phyloP scores from a whole-genome alignment of 2,797 vertebrate species.

The Microchirus variegatus region DNA sequence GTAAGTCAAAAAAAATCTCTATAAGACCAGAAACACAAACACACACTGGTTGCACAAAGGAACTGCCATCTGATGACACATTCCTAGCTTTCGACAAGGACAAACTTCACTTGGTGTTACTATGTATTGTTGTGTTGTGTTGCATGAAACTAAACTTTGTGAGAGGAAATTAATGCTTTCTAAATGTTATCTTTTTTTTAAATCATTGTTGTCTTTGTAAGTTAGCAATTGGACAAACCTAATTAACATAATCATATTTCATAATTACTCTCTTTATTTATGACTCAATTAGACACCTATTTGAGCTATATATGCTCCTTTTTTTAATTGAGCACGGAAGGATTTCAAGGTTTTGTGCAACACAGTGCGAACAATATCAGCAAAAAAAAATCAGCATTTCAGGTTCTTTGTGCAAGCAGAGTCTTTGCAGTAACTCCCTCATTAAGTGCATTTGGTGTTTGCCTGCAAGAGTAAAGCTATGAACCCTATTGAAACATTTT shows the following conservation, averaged over 20 bases:
- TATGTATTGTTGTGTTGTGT: conserved; percentile 69
- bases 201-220: background rate
- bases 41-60: conserved; percentile 80
- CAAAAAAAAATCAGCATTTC: conserved; percentile 40
- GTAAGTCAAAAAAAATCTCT: conserved; percentile 75
- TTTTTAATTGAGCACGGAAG: conserved; percentile 19
- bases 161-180: conserved; percentile 13
- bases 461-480: conserved; percentile 87
- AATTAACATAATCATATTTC: conserved; percentile 2
- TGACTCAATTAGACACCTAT: conserved; percentile 9
- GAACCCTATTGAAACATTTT: conserved; percentile 89
- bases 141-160: conserved; percentile 61
- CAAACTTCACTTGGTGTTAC: conserved; percentile 13
- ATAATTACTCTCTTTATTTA: conserved; percentile 6
- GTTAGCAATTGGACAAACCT: conserved; percentile 13
- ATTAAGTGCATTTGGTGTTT: conserved; percentile 81
- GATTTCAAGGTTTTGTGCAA: conserved; percentile 68
- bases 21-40: conserved; percentile 51
- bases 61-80: conserved; percentile 41
- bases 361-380: conserved; percentile 57
- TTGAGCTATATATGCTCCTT: conserved; percentile 18
- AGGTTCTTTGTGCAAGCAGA: conserved; percentile 83
- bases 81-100: conserved; percentile 18
- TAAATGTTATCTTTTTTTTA: background rate
- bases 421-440: conserved; percentile 66